Conservation (phyloP, 2,797 vertebrate genomes). For the Busarellus nigricollis region DNA sequence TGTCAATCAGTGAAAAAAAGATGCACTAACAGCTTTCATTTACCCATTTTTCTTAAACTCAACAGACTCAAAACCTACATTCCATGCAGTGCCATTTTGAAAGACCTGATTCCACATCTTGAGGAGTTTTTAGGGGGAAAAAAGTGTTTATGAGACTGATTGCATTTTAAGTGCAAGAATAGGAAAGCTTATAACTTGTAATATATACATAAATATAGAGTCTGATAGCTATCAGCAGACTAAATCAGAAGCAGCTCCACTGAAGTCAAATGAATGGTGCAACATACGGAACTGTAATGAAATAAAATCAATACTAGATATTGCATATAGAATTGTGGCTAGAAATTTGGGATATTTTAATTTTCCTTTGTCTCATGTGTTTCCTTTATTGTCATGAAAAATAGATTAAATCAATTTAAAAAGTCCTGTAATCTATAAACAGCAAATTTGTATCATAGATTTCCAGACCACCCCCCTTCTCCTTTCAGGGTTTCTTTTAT, state of each 20-base stretch:
- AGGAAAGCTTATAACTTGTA: neutral
- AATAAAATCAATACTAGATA: neutral
- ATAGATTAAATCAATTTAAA: neutral
- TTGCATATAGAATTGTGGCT: neutral
- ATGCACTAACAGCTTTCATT: neutral
- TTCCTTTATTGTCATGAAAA: neutral
- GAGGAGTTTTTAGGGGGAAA: neutral
- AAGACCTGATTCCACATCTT: neutral
- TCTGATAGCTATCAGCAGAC: neutral
- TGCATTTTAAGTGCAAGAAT: neutral
- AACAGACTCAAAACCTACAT: neutral
- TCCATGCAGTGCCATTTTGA: neutral
- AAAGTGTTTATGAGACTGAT: neutral
- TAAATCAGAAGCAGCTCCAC: neutral
- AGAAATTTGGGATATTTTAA: neutral
- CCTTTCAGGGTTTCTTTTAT: neutral
- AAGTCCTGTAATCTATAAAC: neutral
- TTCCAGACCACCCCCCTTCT: neutral
- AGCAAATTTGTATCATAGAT: neutral
- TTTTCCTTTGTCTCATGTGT: neutral
- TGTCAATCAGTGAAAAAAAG: constrained; percentile 29
- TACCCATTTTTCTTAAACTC: neutral
- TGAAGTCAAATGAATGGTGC: neutral
- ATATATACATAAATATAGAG: neutral
- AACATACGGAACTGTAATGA: neutral